These are phyloP conservation scores for Eumaeus atala DNA, from an alignment of 1,140 invertebrate species.

Conservation along the genomic window DNA sequence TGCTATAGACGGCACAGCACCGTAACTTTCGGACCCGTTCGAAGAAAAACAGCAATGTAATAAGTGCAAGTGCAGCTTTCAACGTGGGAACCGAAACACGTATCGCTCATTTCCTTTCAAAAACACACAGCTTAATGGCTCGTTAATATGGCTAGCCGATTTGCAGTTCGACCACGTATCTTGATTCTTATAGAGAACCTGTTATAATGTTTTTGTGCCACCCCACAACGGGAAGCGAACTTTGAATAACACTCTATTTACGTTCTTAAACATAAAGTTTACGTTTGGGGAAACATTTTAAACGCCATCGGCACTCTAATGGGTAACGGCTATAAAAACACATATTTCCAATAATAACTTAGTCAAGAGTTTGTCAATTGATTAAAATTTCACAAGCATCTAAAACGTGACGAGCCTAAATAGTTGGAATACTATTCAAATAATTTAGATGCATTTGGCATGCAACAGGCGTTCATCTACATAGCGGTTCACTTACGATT, in stretches of 20 bases:
- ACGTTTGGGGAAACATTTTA: no score
- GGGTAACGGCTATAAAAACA: no score
- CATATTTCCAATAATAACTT: no score
- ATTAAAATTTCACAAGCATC: background rate
- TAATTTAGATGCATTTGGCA: background rate
- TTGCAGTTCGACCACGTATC: conserved; percentile 56
- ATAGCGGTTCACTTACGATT: conserved; percentile 73
- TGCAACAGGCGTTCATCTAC: conserved; percentile 5
- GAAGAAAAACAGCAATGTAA: conserved; percentile 34
- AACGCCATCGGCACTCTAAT: no score
- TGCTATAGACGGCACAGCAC: conserved; percentile 23
- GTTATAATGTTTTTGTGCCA: conserved; percentile 46
- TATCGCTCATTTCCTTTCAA: conserved; percentile 62
- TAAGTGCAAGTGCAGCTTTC: conserved; percentile 23
- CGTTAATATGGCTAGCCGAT: conserved; percentile 45
- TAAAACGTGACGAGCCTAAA: conserved; percentile 12
- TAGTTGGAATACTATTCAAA: background rate
- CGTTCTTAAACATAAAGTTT: conserved; percentile 33
- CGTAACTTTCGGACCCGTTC: conserved; percentile 9
- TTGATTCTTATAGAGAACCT: conserved; percentile 39
- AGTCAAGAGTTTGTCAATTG: no score
- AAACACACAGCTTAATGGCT: conserved; percentile 39
- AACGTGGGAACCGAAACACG: conserved; percentile 44
- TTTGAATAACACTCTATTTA: conserved; percentile 20
- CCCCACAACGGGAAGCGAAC: conserved; percentile 26